These are phyloP conservation scores for Sebastes trivittatus DNA, from an alignment of 2,797 vertebrate genomes.

Conservation along the genomic window DNA sequence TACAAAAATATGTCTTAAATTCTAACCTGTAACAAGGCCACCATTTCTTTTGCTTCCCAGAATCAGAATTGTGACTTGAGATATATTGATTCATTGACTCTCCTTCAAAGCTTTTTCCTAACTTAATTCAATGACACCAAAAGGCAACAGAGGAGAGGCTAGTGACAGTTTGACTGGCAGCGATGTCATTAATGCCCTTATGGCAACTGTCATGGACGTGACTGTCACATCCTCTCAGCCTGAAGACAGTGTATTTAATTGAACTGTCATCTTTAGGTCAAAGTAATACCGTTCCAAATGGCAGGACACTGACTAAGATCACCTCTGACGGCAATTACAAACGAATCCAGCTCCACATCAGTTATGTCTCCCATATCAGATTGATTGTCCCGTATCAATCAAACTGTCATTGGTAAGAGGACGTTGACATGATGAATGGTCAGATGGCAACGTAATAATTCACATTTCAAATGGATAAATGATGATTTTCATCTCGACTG, in stretches of 20 bases:
- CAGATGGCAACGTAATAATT: conserved; percentile 43
- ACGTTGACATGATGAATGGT: conserved; percentile 49
- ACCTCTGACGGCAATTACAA: conserved; percentile 71
- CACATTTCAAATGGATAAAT: conserved; percentile 31
- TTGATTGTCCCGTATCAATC: conserved; percentile 61
- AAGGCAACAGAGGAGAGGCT: conserved; percentile 5
- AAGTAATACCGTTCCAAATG: conserved; percentile 44
- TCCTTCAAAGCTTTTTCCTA: neutral
- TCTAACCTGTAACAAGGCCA: neutral
- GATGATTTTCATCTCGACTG: conserved; percentile 11
- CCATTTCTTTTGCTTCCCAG: neutral
- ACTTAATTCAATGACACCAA: conserved; percentile 41
- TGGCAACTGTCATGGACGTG: conserved; percentile 49
- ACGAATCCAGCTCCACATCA: conserved; percentile 45
- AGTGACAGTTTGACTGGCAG: conserved; percentile 60
- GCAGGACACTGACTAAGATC: conserved; percentile 61
- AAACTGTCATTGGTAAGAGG: conserved; percentile 39
- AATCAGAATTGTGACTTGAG: conserved; percentile 30
- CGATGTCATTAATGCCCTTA: conserved; percentile 60
- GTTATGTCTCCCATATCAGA: conserved; percentile 24
- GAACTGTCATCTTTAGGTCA: conserved; percentile 75
- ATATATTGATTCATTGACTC: conserved; percentile 66
- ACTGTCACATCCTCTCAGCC: conserved; percentile 59
- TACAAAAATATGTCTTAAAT: neutral
- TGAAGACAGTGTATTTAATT: conserved; percentile 70